Conservation (phyloP, 2,797 vertebrate species). For the Cynodonichthys magdalenae region DNA sequence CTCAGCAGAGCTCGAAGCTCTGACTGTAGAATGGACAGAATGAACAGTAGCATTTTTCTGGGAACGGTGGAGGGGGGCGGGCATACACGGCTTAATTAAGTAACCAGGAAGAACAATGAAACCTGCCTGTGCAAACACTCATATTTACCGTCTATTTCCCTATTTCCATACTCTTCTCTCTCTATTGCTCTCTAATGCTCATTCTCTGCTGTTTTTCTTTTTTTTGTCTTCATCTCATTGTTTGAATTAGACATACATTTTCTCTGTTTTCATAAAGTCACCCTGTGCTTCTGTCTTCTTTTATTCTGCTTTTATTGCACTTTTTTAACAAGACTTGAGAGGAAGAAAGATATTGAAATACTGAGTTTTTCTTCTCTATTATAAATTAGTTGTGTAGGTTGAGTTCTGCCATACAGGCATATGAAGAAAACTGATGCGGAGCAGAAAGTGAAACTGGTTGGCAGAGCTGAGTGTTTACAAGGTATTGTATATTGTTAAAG, state of each 20-base stretch:
- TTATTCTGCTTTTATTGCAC: constrained; percentile 31
- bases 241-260: constrained; percentile 48
- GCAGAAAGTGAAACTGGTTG: constrained; percentile 21
- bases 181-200: constrained; percentile 32
- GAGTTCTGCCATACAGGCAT: constrained; percentile 4
- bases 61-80: constrained; percentile 15
- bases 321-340: constrained; percentile 21
- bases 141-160: constrained; percentile 33
- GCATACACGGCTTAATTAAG: constrained; percentile 56
- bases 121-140: constrained; percentile 28
- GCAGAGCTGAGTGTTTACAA: background rate
- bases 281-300: constrained; percentile 21
- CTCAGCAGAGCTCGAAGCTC: constrained; percentile 24
- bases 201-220: constrained; percentile 22
- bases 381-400: constrained; percentile 22
- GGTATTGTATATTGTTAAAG: background rate
- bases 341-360: constrained; percentile 24
- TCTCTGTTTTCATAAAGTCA: constrained; percentile 10
- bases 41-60: constrained; percentile 45
- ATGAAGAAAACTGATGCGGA: background rate
- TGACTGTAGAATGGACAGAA: constrained; percentile 37
- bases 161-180: constrained; percentile 11
- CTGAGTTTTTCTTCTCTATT: constrained; percentile 28
- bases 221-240: constrained; percentile 13
- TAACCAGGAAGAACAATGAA: constrained; percentile 56